A percentile compares a stretch with the other conserved stretches of the same genome.
Evolutionary conservation across 2,113 vertebrate species (phyloP).

Genomic region (Neomonachus schauinslandi): DNA sequence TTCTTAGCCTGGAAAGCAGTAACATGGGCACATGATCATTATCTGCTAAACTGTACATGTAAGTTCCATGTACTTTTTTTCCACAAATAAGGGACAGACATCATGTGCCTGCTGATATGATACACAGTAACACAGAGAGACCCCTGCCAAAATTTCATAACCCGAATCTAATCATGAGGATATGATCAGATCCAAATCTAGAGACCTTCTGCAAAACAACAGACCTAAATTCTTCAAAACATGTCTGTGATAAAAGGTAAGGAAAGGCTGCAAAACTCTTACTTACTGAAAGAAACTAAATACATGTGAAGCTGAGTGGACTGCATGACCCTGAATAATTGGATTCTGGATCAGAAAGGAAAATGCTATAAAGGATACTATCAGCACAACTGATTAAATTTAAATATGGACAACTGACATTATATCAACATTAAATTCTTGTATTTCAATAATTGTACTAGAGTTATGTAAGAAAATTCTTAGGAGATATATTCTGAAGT

Average conservation of each 20-base stretch:
- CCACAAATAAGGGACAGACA: constrained; percentile 14
- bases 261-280: constrained; percentile 12
- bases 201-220: background rate
- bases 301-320: background rate
- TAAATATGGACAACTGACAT: background rate
- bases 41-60: background rate
- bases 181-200: background rate
- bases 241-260: background rate
- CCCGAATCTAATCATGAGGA: background rate
- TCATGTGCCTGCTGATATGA: background rate
- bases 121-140: background rate
- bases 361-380: constrained; percentile 7
- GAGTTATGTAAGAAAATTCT: constrained; percentile 44
- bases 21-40: background rate
- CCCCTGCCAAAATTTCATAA: background rate
- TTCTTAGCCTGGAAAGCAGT: background rate
- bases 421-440: constrained; percentile 14
- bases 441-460: background rate
- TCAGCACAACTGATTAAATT: background rate
- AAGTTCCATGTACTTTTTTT: constrained; percentile 10
- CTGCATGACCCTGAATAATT: background rate
- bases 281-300: constrained; percentile 47
- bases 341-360: background rate
- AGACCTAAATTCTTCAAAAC: constrained; percentile 32
- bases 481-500: background rate